Percentiles rank a stretch among this genome's conserved stretches.
phyloP scores from a whole-genome alignment of 1,140 invertebrate genomes.

The Lerema accius region DNA sequence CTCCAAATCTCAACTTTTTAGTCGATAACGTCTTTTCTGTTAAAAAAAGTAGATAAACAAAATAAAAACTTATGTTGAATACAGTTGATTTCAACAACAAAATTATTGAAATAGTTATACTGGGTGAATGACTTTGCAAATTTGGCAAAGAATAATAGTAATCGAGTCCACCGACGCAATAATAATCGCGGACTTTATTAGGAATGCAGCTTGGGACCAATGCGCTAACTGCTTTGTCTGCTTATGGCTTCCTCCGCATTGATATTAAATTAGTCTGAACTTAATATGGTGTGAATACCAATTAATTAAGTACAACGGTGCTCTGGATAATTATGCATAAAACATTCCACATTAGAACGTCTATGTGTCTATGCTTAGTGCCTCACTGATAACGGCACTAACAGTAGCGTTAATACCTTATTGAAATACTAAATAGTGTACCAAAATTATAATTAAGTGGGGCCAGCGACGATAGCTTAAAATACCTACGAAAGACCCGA shows the following conservation, averaged over 20 bases:
- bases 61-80: constrained; percentile 20
- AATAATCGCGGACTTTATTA: constrained; percentile 44
- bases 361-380: no score
- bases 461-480: no score
- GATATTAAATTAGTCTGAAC: constrained; percentile 16
- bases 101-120: constrained; percentile 11
- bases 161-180: constrained; percentile 36
- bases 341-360: no score
- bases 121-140: constrained; percentile 56
- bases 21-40: no score
- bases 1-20: no score
- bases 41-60: no score
- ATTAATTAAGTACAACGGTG: background rate
- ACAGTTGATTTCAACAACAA: constrained; percentile 18
- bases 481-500: no score
- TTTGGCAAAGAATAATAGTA: constrained; percentile 50
- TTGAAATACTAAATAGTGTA: no score
- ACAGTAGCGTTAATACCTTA: no score
- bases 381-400: no score
- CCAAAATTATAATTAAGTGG: no score
- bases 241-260: constrained; percentile 23
- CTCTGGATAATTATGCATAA: no score
- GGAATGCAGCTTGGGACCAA: constrained; percentile 34
- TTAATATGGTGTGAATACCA: constrained; percentile 19
- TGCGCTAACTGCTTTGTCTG: constrained; percentile 5